Percentiles rank a stretch among this genome's conserved stretches.
These are phyloP conservation scores for Rhadina sibilatrix DNA, from an alignment of 2,113 vertebrate genomes.

Conservation along the genomic window DNA sequence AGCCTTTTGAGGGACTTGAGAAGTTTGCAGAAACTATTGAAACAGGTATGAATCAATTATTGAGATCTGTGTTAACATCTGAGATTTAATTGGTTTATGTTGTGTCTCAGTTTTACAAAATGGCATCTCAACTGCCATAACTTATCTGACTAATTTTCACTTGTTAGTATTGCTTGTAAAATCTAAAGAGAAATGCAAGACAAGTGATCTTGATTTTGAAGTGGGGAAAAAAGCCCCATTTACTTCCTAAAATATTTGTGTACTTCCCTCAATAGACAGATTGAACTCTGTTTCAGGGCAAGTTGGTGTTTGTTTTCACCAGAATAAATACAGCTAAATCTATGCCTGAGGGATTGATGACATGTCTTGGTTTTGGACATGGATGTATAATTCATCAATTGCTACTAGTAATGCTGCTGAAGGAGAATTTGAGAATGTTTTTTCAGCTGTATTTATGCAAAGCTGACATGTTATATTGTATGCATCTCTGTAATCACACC, in stretches of 20 bases:
- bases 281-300: not conserved
- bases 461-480: not conserved
- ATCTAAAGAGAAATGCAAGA: not conserved
- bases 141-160: not conserved
- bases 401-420: not conserved
- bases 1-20: constrained; percentile 95
- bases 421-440: not conserved
- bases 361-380: not conserved
- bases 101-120: not conserved
- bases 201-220: not conserved
- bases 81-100: not conserved
- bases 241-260: not conserved
- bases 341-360: not conserved
- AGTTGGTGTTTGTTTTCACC: not conserved
- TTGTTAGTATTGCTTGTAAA: not conserved
- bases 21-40: constrained; percentile 99
- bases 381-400: not conserved
- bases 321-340: not conserved
- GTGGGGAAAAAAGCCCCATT: accelerated
- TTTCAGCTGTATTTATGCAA: not conserved
- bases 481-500: not conserved
- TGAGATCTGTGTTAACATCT: not conserved
- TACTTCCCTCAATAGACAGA: not conserved
- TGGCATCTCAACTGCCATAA: not conserved
- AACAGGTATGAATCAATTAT: constrained; percentile 78